These are phyloP conservation scores for Paguma larvata DNA, from an alignment of 2,797 vertebrate species.

Conservation along the genomic window DNA sequence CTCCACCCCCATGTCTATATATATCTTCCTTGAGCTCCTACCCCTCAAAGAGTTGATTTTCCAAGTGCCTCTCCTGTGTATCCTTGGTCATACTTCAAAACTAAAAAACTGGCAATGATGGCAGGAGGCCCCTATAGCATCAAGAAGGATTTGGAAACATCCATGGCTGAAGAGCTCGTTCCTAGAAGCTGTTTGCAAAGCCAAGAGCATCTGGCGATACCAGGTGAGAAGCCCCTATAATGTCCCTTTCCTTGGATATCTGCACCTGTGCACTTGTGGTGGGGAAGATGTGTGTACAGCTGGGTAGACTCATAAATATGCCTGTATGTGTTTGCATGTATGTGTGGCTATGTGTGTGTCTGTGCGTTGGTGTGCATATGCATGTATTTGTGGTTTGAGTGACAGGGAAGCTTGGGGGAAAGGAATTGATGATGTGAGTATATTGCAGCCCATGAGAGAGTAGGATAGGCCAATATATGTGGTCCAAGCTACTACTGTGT, in stretches of 20 bases:
- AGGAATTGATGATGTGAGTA: neutral
- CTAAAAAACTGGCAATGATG: neutral
- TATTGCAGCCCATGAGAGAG: neutral
- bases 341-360: neutral
- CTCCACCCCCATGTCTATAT: neutral
- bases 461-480: neutral
- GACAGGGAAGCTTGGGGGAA: neutral
- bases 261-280: neutral
- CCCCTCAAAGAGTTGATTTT: neutral
- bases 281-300: neutral
- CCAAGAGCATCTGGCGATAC: neutral
- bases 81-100: neutral
- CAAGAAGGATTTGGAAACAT: conserved; percentile 36
- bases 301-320: neutral
- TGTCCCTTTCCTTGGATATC: neutral
- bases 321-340: neutral
- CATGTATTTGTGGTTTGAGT: neutral
- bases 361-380: neutral
- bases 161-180: neutral
- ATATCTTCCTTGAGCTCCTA: neutral
- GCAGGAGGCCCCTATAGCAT: neutral
- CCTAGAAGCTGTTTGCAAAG: neutral
- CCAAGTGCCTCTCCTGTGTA: neutral
- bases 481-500: neutral
- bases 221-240: conserved; percentile 54